phyloP scores from a whole-genome alignment of 2,797 vertebrate species.

The Kryptopterus vitreolus region DNA sequence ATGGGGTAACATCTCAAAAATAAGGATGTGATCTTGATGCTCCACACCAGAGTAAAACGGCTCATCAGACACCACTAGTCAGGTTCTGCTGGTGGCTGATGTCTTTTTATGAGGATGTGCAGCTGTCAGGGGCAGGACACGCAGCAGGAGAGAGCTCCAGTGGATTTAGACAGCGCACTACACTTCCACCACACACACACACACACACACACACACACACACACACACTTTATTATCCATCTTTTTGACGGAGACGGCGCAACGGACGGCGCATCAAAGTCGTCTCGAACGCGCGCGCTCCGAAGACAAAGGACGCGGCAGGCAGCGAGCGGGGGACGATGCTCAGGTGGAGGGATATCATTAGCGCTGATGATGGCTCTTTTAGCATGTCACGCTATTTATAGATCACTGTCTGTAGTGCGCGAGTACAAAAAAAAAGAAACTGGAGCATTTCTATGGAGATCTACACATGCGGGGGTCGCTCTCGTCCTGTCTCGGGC shows the following conservation, averaged over 20 bases:
- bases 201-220: slow-evolving; percentile 23
- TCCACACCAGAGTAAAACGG: background rate
- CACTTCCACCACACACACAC: background rate
- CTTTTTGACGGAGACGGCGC: slow-evolving; percentile 13
- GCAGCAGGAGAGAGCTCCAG: slow-evolving; percentile 26
- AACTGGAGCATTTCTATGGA: slow-evolving; percentile 7
- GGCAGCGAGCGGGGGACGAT: slow-evolving; percentile 55
- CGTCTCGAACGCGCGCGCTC: slow-evolving; percentile 34
- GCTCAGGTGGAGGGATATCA: slow-evolving; percentile 47
- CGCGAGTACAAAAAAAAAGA: background rate
- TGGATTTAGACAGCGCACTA: slow-evolving; percentile 32
- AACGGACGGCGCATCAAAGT: slow-evolving; percentile 63
- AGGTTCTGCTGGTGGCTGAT: background rate
- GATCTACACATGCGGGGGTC: background rate
- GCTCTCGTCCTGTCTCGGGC: background rate
- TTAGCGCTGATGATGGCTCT: slow-evolving; percentile 47
- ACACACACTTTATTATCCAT: slow-evolving; percentile 12
- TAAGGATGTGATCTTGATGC: background rate
- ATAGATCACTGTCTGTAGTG: slow-evolving; percentile 24
- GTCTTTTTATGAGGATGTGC: slow-evolving; percentile 19
- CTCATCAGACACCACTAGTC: slow-evolving; percentile 10
- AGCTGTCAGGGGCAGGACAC: slow-evolving; percentile 45
- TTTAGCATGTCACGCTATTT: slow-evolving; percentile 44
- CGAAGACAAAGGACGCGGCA: slow-evolving; percentile 41
- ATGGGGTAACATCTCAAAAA: too few species aligned